Evolutionary conservation across 2,888 invertebrate genomes (phyloP).

Genomic region (Trichacis sp.): DNA sequence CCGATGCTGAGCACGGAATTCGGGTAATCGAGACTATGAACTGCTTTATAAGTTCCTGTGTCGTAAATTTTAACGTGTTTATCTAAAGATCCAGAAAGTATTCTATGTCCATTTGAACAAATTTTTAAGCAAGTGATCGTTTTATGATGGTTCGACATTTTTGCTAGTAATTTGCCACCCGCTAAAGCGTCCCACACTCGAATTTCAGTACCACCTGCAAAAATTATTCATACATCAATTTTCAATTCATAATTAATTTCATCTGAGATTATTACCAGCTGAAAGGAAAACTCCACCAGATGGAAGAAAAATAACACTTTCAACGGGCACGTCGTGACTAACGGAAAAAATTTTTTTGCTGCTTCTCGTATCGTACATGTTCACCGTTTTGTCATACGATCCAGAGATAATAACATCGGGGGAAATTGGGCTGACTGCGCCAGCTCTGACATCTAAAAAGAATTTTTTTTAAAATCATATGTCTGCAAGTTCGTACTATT

Average conservation of each 20-base stretch:
- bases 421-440: slow-evolving; percentile 82
- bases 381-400: slow-evolving; percentile 89
- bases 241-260: too few species aligned
- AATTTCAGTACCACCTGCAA: slow-evolving; percentile 83
- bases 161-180: slow-evolving; percentile 86
- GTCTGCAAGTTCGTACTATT: too few species aligned
- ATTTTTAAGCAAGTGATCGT: slow-evolving; percentile 90
- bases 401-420: slow-evolving; percentile 85
- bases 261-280: too few species aligned
- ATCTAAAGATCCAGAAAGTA: slow-evolving; percentile 92
- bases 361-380: slow-evolving; percentile 87
- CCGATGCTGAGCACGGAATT: slow-evolving; percentile 91
- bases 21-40: slow-evolving; percentile 91
- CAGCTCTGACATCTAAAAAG: slow-evolving; percentile 75
- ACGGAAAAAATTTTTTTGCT: slow-evolving; percentile 78
- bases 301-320: slow-evolving; percentile 88
- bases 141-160: slow-evolving; percentile 93
- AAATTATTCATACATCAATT: too few species aligned
- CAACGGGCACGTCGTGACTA: slow-evolving; percentile 91
- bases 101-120: slow-evolving; percentile 83
- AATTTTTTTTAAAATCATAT: too few species aligned
- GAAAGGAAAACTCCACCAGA: slow-evolving; percentile 91
- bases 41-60: slow-evolving; percentile 84
- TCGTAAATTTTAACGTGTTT: slow-evolving; percentile 95
- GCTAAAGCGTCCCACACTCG: slow-evolving; percentile 94